Percentiles rank a stretch among this genome's conserved stretches.
Evolutionary conservation across 2,888 invertebrate species (phyloP).

Genomic region (Oscheius myriophilus): DNA sequence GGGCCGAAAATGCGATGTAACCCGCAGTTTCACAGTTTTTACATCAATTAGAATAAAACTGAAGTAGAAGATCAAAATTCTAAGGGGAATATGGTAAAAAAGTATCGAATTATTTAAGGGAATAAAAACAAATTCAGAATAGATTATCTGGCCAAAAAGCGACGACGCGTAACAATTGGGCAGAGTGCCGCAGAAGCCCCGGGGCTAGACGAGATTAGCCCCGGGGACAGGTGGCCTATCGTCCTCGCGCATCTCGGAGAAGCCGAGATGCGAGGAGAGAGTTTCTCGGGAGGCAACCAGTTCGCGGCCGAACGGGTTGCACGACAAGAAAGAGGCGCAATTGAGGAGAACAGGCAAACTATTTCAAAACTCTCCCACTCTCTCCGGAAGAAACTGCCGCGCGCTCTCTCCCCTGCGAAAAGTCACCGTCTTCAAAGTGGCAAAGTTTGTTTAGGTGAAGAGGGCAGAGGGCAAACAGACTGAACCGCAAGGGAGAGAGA

Average conservation of each 20-base stretch:
- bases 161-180: no score
- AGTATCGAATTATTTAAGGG: no score
- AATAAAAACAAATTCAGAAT: not conserved
- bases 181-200: not conserved
- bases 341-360: not conserved
- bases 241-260: slow-evolving; percentile 8
- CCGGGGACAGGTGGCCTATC: slow-evolving; percentile 18
- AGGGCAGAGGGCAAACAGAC: slow-evolving; percentile 24
- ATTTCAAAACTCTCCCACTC: not conserved
- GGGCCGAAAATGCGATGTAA: no score
- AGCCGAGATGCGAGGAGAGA: not conserved
- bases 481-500: slow-evolving; percentile 18
- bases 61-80: no score
- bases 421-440: slow-evolving; percentile 20
- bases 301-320: not conserved
- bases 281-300: not conserved
- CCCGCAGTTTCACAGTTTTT: no score
- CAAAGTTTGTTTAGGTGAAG: slow-evolving; percentile 26
- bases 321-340: not conserved
- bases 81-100: no score
- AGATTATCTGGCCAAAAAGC: no score
- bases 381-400: not conserved
- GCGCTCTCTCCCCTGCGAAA: slow-evolving; percentile 12
- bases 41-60: no score
- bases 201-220: slow-evolving; percentile 23